These are phyloP conservation scores for Delichon dasypus DNA, from an alignment of 2,797 vertebrate genomes.

Conservation along the genomic window DNA sequence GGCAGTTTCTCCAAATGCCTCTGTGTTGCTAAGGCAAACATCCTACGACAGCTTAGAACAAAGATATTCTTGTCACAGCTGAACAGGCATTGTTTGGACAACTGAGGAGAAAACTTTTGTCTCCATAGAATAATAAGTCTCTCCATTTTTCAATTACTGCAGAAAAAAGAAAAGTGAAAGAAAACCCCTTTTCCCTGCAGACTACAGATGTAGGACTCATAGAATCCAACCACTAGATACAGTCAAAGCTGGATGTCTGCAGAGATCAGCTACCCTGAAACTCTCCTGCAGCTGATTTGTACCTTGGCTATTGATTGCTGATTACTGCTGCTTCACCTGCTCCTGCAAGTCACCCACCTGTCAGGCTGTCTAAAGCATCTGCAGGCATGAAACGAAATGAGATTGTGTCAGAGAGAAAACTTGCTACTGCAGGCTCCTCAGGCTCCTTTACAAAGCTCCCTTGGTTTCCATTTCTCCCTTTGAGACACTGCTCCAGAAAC, in stretches of 20 bases:
- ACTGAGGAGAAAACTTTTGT: neutral
- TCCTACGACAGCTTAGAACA: neutral
- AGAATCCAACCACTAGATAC: neutral
- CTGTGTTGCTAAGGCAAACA: neutral
- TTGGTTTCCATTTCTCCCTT: neutral
- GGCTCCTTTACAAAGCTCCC: neutral
- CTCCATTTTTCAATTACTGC: neutral
- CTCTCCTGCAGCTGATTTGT: neutral
- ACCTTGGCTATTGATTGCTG: neutral
- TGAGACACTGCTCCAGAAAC: constrained; percentile 1
- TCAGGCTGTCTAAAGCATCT: neutral
- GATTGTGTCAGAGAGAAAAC: neutral
- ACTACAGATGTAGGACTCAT: neutral
- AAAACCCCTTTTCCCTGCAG: neutral
- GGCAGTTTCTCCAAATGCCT: neutral
- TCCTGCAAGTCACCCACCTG: neutral
- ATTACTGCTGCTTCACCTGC: neutral
- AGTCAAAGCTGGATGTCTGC: neutral
- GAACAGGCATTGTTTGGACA: neutral
- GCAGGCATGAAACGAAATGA: neutral
- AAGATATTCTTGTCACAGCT: neutral
- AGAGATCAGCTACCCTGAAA: neutral
- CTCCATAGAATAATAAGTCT: neutral
- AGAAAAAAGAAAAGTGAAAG: neutral
- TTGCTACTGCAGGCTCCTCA: neutral